Evolutionary conservation across 2,113 vertebrate genomes (phyloP), one percentile per base, ranked within the genome.

Genomic region (Pongo abelii): DNA sequence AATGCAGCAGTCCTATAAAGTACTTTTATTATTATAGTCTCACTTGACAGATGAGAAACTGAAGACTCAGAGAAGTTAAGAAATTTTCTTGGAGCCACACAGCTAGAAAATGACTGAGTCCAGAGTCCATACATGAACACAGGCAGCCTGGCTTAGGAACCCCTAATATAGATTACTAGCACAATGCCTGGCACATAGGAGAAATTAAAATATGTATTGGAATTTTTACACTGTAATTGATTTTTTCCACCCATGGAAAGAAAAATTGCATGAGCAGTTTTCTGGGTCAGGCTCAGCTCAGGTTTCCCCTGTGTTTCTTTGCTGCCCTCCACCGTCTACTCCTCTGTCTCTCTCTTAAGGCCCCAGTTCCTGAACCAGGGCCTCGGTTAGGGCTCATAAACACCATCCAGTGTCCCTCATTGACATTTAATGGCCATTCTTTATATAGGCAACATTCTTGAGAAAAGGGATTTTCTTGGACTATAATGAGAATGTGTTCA

Each of bases 401-500:
- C 23, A 75, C 46, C 0, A 1, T 72, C 52, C 94, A 74, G 64
- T 55, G 64, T 74, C 59, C 84, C 50, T 97, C 61, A 75, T 43
- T 97, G 93, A 80, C 57, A 90, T 52, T 55, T 83, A 70, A 59
- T 86, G 93, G 57, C 22, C 81, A 86, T 92, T 67, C 85, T 96
- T 96, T 91, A 96, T 75, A n/a, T 69, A 97, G 91, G 50, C 78
- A 91, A 92, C 69, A 64, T n/a, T n/a, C 79, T 96, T 90, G 20
- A 81, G 13, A 89, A 88, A 98, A 97, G 93, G 93, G 79, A 92
- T 96, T 95, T 97, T 97, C 32, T 0, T 94, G 46, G 79, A 96
- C 70, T 97, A 72, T 97, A 96, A 94, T 50, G 92, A 98, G 97
- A 94, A 98, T 93, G 92, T 95, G 79, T 97, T 95, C 85, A 59